phyloP scores from a whole-genome alignment of 2,888 invertebrate genomes.

The Synanthedon myopaeformis region DNA sequence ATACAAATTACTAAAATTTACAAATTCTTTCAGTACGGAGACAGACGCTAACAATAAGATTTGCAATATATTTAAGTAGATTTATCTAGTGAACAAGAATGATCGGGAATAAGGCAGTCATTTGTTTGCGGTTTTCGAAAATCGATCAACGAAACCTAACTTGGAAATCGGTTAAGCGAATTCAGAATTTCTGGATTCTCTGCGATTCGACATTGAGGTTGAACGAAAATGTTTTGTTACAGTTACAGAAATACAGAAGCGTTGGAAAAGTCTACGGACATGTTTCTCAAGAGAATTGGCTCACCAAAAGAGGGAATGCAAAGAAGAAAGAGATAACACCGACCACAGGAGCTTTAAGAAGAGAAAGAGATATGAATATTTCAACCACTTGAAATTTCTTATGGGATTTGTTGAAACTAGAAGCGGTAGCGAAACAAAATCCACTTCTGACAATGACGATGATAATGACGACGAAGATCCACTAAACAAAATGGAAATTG shows the following conservation, averaged over 20 bases:
- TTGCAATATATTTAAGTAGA: too few relatives aligned
- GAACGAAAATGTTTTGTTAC: neutral
- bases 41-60: too few relatives aligned
- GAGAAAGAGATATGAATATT: neutral
- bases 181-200: too few relatives aligned
- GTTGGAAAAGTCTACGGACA: slow-evolving; percentile 41
- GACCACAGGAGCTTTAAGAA: neutral
- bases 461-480: neutral
- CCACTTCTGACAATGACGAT: neutral
- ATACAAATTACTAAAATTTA: too few relatives aligned
- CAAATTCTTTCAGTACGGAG: too few relatives aligned
- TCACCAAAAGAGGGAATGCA: neutral
- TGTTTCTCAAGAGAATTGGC: slow-evolving; percentile 34
- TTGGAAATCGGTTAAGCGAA: too few relatives aligned
- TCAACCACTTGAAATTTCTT: neutral
- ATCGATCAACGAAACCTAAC: too few relatives aligned
- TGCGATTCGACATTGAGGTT: too few relatives aligned
- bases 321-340: neutral
- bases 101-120: too few relatives aligned
- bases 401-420: neutral
- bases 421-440: neutral
- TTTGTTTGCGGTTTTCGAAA: too few relatives aligned
- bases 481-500: neutral
- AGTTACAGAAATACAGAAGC: slow-evolving; percentile 5
- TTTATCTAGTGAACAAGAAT: too few relatives aligned